phyloP scores from a whole-genome alignment of 2,113 vertebrate genomes.

The Accipiter cooperii region DNA sequence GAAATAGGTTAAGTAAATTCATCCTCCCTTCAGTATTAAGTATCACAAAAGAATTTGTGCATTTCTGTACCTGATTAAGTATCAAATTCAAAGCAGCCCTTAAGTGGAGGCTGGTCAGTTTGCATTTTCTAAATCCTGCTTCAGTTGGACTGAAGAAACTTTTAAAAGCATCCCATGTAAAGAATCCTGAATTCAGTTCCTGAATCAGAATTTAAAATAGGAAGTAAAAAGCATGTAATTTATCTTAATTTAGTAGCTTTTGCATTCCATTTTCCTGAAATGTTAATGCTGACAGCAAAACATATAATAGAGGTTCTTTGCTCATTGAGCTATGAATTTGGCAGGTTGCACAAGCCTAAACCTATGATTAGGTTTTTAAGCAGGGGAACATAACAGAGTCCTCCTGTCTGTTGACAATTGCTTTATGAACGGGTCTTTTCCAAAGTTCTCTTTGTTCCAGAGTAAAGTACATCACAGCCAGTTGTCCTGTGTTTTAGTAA shows the following conservation, averaged over 20 bases:
- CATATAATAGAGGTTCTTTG: neutral
- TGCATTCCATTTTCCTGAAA: neutral
- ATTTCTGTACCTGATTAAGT: neutral
- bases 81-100: neutral
- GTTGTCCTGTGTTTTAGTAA: neutral
- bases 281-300: neutral
- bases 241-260: neutral
- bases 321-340: neutral
- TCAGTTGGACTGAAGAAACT: neutral
- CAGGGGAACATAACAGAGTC: neutral
- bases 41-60: neutral
- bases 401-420: neutral
- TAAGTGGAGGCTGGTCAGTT: neutral
- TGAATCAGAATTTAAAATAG: neutral
- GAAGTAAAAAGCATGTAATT: neutral
- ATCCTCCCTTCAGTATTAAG: neutral
- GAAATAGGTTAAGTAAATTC: neutral
- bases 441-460: neutral
- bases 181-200: neutral
- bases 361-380: neutral
- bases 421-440: neutral
- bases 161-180: neutral
- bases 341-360: neutral
- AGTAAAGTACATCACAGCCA: neutral
- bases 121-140: neutral